These are phyloP conservation scores for Zaprionus taronus DNA, from an alignment of 1,140 invertebrate species.

Conservation along the genomic window DNA sequence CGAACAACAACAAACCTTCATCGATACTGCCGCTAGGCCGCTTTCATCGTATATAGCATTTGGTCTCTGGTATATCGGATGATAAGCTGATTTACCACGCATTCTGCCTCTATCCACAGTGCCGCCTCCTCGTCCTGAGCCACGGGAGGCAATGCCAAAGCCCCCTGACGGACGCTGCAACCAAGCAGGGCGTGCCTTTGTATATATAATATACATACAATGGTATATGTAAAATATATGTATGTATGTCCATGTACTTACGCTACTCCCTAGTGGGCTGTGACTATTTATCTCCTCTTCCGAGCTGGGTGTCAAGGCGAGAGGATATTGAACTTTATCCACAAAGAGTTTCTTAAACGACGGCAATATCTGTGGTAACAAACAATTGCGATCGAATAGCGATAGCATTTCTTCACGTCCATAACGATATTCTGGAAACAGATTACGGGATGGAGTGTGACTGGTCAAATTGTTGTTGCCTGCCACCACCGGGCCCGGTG, in stretches of 20 bases:
- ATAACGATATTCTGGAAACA: constrained; percentile 86
- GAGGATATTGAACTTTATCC: constrained; percentile 90
- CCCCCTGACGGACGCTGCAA: constrained; percentile 85
- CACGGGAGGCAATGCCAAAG: constrained; percentile 71
- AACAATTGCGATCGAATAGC: constrained; percentile 89
- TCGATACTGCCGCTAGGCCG: constrained; percentile 24
- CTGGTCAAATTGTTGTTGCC: constrained; percentile 1
- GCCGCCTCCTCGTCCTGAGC: constrained; percentile 86
- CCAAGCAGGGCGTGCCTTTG: constrained; percentile 85
- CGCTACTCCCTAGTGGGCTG: constrained; percentile 40
- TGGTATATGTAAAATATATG: background rate
- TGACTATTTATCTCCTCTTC: constrained; percentile 88
- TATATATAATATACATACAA: background rate
- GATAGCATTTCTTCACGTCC: constrained; percentile 95
- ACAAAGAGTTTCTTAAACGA: constrained; percentile 89
- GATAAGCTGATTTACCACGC: constrained; percentile 85
- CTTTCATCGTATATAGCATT: constrained; percentile 73
- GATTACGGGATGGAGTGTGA: constrained; percentile 52
- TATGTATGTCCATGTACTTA: constrained; percentile 36
- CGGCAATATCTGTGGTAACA: constrained; percentile 88
- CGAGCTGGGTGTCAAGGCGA: constrained; percentile 90
- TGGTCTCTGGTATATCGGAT: constrained; percentile 79
- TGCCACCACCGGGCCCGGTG: background rate
- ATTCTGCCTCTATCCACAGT: constrained; percentile 87
- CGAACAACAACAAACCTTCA: constrained; percentile 50